Conservation (phyloP, 2,113 vertebrate genomes). For the Sclerurus mexicanus region DNA sequence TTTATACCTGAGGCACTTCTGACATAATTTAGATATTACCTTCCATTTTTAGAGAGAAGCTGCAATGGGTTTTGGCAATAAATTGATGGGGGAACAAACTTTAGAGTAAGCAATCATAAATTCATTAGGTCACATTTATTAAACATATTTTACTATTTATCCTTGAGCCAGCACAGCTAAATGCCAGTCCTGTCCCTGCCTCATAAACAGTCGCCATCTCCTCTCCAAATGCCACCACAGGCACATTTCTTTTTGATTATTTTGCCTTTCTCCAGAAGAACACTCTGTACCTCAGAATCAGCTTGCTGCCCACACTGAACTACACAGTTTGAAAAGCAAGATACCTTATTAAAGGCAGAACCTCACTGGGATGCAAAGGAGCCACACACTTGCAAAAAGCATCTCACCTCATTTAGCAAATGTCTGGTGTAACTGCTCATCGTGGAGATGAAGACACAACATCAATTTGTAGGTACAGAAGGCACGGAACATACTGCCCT, state of each 20-base stretch:
- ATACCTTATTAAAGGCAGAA: background rate
- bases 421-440: background rate
- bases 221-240: background rate
- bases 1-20: background rate
- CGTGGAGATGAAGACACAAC: background rate
- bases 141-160: background rate
- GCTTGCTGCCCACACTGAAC: background rate
- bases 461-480: background rate
- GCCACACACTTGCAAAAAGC: background rate
- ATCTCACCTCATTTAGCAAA: background rate
- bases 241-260: background rate
- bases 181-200: background rate
- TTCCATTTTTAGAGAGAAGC: background rate
- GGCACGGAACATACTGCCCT: background rate
- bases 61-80: background rate
- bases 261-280: background rate
- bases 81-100: background rate
- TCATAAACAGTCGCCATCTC: background rate
- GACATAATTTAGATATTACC: background rate
- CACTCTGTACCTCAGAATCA: background rate
- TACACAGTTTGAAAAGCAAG: background rate
- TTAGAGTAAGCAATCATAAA: background rate
- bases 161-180: background rate
- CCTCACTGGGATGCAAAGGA: background rate
- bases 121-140: background rate